These are phyloP conservation scores for Teleogryllus oceanicus DNA, from an alignment of 2,888 invertebrate species.

Conservation along the genomic window DNA sequence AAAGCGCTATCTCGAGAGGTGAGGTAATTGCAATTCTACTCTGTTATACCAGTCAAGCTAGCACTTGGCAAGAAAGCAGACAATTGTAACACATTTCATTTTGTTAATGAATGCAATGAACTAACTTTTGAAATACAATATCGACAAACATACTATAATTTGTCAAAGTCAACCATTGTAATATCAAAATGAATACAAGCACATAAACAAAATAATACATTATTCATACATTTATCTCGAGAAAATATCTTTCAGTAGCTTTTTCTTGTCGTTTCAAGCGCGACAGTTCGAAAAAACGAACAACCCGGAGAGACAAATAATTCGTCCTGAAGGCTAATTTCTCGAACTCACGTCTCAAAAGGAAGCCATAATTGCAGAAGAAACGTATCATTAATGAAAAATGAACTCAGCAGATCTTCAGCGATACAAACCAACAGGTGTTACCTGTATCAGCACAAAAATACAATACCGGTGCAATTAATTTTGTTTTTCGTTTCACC, in stretches of 20 bases:
- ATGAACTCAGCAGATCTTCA: background rate
- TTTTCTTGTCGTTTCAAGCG: background rate
- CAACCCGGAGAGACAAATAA: background rate
- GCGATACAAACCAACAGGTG: background rate
- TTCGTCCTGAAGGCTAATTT: background rate
- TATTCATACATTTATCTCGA: background rate
- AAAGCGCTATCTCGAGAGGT: too few species aligned
- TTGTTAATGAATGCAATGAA: too few species aligned
- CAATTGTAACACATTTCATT: too few species aligned
- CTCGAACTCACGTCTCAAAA: background rate
- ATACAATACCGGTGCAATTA: background rate
- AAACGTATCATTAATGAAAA: conserved; percentile 5
- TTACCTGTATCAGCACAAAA: background rate
- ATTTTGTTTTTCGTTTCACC: background rate
- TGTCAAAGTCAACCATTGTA: background rate
- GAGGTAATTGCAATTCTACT: too few species aligned
- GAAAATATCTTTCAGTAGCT: background rate
- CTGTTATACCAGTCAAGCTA: too few species aligned
- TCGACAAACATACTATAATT: background rate
- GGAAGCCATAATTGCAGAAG: background rate
- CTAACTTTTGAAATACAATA: too few species aligned
- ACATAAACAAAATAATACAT: background rate
- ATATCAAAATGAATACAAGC: background rate
- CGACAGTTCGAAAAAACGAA: background rate
- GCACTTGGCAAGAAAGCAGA: too few species aligned